Conservation (phyloP, 1,140 invertebrate genomes). For the Solen grandis region DNA sequence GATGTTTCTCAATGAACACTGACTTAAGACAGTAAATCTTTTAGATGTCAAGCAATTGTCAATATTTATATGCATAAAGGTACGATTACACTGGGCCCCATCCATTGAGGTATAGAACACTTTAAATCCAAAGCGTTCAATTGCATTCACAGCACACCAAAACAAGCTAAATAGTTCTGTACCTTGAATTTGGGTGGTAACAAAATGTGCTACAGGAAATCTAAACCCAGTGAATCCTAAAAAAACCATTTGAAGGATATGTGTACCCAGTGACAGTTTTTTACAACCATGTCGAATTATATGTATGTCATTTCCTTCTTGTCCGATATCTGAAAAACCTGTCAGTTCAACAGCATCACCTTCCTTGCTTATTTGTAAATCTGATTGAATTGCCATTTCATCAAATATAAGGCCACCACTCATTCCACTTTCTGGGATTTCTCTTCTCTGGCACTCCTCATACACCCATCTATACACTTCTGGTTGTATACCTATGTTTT, state of each 20-base stretch:
- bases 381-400: conserved; percentile 52
- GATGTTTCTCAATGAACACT: not conserved
- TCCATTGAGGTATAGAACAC: conserved; percentile 26
- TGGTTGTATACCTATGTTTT: conserved; percentile 34
- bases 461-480: conserved; percentile 49
- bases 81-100: conserved; percentile 53
- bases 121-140: conserved; percentile 43
- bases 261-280: conserved; percentile 16
- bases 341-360: conserved; percentile 13
- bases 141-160: conserved; percentile 41
- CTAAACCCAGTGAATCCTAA: conserved; percentile 54
- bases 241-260: conserved; percentile 57
- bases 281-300: conserved; percentile 17
- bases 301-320: conserved; percentile 14
- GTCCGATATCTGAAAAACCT: conserved; percentile 27
- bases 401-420: conserved; percentile 55
- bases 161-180: conserved; percentile 51
- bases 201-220: conserved; percentile 56
- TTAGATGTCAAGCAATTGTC: not conserved
- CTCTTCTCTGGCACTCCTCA: conserved; percentile 19
- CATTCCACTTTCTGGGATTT: conserved; percentile 35
- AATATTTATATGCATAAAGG: conserved; percentile 40
- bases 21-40: not conserved
- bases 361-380: conserved; percentile 10
- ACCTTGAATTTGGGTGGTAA: conserved; percentile 25